phyloP scores from a whole-genome alignment of 2,888 invertebrate species.

The Mythimna loreyi region DNA sequence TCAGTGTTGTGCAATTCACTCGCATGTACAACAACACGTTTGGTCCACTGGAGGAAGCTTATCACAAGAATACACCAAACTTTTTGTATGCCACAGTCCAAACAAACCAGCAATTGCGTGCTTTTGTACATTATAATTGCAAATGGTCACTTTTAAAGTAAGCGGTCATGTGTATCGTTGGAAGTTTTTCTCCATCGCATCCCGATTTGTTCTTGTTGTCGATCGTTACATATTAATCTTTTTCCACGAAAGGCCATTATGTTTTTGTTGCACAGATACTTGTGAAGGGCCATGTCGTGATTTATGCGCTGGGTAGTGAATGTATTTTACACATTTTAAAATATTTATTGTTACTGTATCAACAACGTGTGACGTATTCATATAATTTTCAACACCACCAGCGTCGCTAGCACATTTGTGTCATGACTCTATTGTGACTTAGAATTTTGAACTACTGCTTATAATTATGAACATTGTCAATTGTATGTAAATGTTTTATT shows the following conservation, averaged over 20 bases:
- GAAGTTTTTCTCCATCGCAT: constrained; percentile 55
- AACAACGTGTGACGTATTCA: constrained; percentile 19
- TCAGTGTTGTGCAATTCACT: constrained; percentile 75
- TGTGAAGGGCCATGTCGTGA: constrained; percentile 39
- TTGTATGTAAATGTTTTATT: constrained; percentile 60
- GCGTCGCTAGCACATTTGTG: constrained; percentile 37
- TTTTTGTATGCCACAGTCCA: constrained; percentile 50
- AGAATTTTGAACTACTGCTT: constrained; percentile 41
- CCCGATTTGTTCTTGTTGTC: constrained; percentile 53
- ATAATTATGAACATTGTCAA: constrained; percentile 55
- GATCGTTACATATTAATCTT: constrained; percentile 64
- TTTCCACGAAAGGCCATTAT: constrained; percentile 56
- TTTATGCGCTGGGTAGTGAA: constrained; percentile 47
- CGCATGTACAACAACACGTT: constrained; percentile 23
- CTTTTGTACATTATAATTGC: constrained; percentile 54
- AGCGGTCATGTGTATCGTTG: constrained; percentile 55
- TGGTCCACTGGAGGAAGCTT: constrained; percentile 44
- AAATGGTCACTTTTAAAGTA: constrained; percentile 54
- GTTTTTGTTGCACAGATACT: constrained; percentile 49
- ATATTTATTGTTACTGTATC: constrained; percentile 21
- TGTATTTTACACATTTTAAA: constrained; percentile 40
- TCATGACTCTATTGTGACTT: constrained; percentile 35
- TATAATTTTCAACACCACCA: constrained; percentile 21
- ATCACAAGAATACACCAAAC: constrained; percentile 48
- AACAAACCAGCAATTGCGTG: constrained; percentile 47